Conservation (phyloP, 2,113 vertebrate species). For the Nyctibius bracteatus region DNA sequence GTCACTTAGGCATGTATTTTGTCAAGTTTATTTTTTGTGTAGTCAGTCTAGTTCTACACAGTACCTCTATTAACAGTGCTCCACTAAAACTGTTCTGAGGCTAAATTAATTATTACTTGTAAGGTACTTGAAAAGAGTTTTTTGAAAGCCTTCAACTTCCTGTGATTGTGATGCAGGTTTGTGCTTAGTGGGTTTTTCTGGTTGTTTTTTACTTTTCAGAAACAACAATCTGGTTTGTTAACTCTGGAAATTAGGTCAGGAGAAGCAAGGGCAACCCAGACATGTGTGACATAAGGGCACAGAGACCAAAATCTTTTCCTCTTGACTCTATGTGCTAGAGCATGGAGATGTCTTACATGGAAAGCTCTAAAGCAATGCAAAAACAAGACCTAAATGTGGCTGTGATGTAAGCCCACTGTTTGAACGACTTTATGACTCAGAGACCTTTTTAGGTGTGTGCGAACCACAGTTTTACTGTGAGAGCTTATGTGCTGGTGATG, state of each 20-base stretch:
- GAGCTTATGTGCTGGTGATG: background rate
- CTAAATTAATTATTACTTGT: background rate
- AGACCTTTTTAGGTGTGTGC: background rate
- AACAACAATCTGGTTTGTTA: background rate
- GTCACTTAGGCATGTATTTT: background rate
- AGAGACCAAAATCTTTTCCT: background rate
- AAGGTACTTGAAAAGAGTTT: background rate
- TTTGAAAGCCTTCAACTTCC: background rate
- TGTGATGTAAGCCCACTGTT: background rate
- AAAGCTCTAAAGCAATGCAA: background rate
- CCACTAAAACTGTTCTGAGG: background rate
- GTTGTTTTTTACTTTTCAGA: background rate
- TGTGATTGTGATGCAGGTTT: background rate
- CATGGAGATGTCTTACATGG: background rate
- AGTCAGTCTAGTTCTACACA: background rate
- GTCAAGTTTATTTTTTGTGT: background rate
- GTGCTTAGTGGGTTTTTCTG: background rate
- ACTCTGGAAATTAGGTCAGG: background rate
- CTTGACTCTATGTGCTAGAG: background rate
- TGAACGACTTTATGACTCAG: background rate
- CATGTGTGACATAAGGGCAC: background rate
- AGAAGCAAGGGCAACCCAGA: background rate
- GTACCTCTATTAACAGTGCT: background rate
- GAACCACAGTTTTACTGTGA: background rate
- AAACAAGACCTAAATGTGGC: background rate